Conservation (phyloP, 2,888 invertebrate genomes). For the Drosophila dives region DNA sequence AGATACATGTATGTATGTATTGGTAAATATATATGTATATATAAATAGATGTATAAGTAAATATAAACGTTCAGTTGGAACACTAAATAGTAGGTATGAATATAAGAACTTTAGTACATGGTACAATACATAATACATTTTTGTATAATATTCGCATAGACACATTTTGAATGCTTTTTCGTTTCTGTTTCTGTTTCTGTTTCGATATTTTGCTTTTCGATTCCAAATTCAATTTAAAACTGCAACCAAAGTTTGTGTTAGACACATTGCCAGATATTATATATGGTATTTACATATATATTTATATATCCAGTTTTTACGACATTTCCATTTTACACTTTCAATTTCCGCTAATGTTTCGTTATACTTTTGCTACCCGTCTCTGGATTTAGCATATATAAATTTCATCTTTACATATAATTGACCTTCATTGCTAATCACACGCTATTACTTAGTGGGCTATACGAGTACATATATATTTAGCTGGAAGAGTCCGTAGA, state of each 20-base stretch:
- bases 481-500: conserved; percentile 38
- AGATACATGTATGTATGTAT: conserved; percentile 46
- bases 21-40: conserved; percentile 33
- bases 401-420: conserved; percentile 74
- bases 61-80: conserved; percentile 43
- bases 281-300: conserved; percentile 5
- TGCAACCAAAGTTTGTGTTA: conserved; percentile 58
- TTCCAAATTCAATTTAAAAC: conserved; percentile 43
- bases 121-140: conserved; percentile 58
- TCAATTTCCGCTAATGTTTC: conserved; percentile 10
- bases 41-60: conserved; percentile 49
- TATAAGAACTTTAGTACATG: conserved; percentile 48
- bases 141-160: conserved; percentile 64
- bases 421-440: conserved; percentile 82
- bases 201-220: conserved; percentile 61
- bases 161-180: conserved; percentile 78
- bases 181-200: conserved; percentile 22
- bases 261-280: conserved; percentile 48
- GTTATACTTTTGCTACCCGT: conserved; percentile 15
- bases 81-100: conserved; percentile 44
- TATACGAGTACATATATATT: conserved; percentile 38
- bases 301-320: conserved; percentile 20
- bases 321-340: conserved; percentile 21
- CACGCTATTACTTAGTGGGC: conserved; percentile 66
- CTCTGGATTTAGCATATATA: conserved; percentile 60